Conservation (phyloP, 2,888 invertebrate genomes). For the Patella pellucida region DNA sequence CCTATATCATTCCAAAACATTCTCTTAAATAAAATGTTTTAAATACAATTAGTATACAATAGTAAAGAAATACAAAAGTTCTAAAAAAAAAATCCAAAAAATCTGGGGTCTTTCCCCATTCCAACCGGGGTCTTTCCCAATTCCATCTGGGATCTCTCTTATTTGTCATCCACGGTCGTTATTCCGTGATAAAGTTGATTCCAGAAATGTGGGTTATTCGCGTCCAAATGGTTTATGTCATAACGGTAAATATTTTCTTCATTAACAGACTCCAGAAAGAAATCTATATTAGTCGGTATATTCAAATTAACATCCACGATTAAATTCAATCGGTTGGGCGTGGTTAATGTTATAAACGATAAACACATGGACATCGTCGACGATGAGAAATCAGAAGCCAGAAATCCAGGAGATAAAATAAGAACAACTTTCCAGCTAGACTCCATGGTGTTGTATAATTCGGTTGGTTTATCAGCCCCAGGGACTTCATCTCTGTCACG, state of each 20-base stretch:
- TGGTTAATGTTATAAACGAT: not conserved
- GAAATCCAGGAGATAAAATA: not conserved
- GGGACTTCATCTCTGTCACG: not conserved
- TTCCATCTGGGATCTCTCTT: too few relatives aligned
- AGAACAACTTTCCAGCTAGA: not conserved
- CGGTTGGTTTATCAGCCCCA: not conserved
- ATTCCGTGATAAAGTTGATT: too few relatives aligned
- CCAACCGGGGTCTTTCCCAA: too few relatives aligned
- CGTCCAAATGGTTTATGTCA: too few relatives aligned
- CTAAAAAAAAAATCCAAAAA: too few relatives aligned
- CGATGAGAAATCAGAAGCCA: not conserved
- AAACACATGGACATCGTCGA: not conserved
- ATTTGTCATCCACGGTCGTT: too few relatives aligned
- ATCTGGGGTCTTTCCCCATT: too few relatives aligned
- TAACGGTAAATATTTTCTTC: not conserved
- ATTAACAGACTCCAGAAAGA: not conserved
- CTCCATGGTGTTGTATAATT: not conserved
- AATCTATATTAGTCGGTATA: not conserved
- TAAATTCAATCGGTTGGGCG: conserved; percentile 1
- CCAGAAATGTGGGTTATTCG: too few relatives aligned
- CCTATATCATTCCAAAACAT: too few relatives aligned
- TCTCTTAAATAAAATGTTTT: too few relatives aligned
- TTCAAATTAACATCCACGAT: not conserved
- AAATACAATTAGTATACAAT: too few relatives aligned
- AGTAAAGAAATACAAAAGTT: too few relatives aligned